phyloP scores from a whole-genome alignment of 1,140 invertebrate genomes.

The Drosophila quadrilineata region DNA sequence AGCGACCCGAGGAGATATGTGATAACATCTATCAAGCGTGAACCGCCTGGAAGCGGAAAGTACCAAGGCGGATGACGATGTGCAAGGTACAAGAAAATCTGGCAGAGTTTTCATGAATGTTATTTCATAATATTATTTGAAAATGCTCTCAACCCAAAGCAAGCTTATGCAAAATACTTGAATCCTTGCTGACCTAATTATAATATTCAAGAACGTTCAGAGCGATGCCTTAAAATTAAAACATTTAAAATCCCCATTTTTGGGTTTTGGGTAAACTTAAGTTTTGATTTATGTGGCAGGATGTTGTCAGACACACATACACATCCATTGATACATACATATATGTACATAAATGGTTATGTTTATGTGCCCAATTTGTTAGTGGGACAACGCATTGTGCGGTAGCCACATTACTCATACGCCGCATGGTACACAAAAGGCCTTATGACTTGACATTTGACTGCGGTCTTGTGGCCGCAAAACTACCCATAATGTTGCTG shows the following conservation, averaged over 20 bases:
- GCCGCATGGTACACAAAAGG: constrained; percentile 43
- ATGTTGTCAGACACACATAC: neutral
- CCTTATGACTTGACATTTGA: constrained; percentile 57
- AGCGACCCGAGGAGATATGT: constrained; percentile 15
- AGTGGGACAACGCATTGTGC: neutral
- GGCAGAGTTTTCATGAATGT: constrained; percentile 11
- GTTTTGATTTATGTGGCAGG: neutral
- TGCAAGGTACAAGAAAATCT: too few relatives aligned
- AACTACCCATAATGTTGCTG: too few relatives aligned
- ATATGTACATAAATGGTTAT: too few relatives aligned
- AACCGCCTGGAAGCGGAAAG: too few relatives aligned
- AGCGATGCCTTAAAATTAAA: neutral
- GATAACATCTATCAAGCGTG: constrained; percentile 25
- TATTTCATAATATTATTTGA: neutral
- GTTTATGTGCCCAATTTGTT: constrained; percentile 7
- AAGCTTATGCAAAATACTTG: neutral
- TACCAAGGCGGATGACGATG: too few relatives aligned
- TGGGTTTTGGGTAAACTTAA: neutral
- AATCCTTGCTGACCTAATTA: neutral
- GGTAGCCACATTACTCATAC: constrained; percentile 47
- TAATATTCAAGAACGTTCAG: neutral
- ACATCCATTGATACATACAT: too few relatives aligned
- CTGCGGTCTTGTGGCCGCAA: constrained; percentile 15
- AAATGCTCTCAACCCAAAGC: neutral
- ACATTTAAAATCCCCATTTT: too few relatives aligned